phyloP scores from a whole-genome alignment of 2,113 vertebrate genomes.

The Centropus bengalensis region DNA sequence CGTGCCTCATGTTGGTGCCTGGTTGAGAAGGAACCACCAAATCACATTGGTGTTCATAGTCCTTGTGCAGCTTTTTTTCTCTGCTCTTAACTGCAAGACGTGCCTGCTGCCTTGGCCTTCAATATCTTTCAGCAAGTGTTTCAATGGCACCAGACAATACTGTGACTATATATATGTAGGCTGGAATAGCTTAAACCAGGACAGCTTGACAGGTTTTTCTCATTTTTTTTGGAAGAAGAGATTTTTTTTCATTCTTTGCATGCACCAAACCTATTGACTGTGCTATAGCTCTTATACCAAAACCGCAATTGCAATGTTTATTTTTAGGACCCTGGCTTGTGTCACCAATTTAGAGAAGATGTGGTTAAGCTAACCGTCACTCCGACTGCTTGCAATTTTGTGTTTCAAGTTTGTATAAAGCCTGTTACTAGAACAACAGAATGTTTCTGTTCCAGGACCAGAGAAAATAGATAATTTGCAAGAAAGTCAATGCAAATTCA shows the following conservation, averaged over 20 bases:
- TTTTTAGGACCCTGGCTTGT: constrained; percentile 64
- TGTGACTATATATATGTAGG: background rate
- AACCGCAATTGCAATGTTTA: constrained; percentile 68
- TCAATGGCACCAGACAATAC: background rate
- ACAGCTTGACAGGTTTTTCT: background rate
- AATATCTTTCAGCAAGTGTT: background rate
- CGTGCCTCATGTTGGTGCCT: fast-evolving
- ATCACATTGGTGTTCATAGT: background rate
- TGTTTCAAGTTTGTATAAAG: constrained; percentile 35
- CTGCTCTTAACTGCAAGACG: background rate
- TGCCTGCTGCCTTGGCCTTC: background rate
- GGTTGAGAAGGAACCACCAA: background rate
- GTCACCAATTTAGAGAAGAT: constrained; percentile 74
- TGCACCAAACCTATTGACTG: constrained; percentile 26
- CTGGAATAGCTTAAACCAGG: background rate
- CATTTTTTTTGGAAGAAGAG: background rate
- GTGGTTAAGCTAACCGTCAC: constrained; percentile 67
- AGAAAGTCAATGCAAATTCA: background rate
- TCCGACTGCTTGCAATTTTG: constrained; percentile 40
- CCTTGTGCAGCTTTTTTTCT: background rate
- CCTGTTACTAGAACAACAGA: constrained; percentile 25
- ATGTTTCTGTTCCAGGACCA: background rate
- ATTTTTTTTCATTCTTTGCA: background rate
- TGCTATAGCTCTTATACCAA: constrained; percentile 45
- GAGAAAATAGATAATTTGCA: background rate